Evolutionary conservation across 2,888 invertebrate species (phyloP).

Genomic region (Drosophila dives): DNA sequence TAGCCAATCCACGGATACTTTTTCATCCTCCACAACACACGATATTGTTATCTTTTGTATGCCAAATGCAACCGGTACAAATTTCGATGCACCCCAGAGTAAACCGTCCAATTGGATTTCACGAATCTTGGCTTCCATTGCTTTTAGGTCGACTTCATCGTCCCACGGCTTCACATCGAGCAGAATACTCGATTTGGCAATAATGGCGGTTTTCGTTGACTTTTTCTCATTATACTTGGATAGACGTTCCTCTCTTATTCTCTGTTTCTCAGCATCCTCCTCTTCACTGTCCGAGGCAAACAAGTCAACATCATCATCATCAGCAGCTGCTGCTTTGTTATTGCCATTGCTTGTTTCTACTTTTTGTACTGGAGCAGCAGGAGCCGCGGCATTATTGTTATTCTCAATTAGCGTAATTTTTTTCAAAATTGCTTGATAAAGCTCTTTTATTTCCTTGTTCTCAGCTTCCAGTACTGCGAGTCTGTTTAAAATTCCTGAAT

Average conservation of each 20-base stretch:
- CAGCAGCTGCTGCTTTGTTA: slow-evolving; percentile 18
- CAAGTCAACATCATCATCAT: slow-evolving; percentile 90
- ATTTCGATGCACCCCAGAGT: slow-evolving; percentile 96
- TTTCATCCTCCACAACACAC: slow-evolving; percentile 98
- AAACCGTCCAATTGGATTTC: slow-evolving; percentile 93
- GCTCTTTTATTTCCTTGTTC: slow-evolving; percentile 85
- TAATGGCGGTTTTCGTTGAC: slow-evolving; percentile 93
- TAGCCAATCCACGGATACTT: slow-evolving; percentile 94
- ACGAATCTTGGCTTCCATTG: slow-evolving; percentile 92
- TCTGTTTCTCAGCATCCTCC: slow-evolving; percentile 90
- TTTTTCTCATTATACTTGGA: slow-evolving; percentile 96
- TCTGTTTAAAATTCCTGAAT: slow-evolving; percentile 86
- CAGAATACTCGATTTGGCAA: slow-evolving; percentile 97
- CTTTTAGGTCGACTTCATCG: slow-evolving; percentile 96
- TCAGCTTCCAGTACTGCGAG: slow-evolving; percentile 87
- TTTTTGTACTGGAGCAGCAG: slow-evolving; percentile 19
- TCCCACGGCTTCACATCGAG: slow-evolving; percentile 97
- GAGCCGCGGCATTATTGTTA: slow-evolving; percentile 18
- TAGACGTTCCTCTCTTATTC: slow-evolving; percentile 93
- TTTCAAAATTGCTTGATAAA: slow-evolving; percentile 80
- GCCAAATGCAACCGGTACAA: slow-evolving; percentile 96
- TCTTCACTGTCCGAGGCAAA: slow-evolving; percentile 93
- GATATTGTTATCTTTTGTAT: slow-evolving; percentile 96
- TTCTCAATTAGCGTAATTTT: slow-evolving; percentile 82
- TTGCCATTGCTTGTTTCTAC: slow-evolving; percentile 5